Conservation (phyloP, 1,140 invertebrate genomes). For the Caenorhabditis brenneri region DNA sequence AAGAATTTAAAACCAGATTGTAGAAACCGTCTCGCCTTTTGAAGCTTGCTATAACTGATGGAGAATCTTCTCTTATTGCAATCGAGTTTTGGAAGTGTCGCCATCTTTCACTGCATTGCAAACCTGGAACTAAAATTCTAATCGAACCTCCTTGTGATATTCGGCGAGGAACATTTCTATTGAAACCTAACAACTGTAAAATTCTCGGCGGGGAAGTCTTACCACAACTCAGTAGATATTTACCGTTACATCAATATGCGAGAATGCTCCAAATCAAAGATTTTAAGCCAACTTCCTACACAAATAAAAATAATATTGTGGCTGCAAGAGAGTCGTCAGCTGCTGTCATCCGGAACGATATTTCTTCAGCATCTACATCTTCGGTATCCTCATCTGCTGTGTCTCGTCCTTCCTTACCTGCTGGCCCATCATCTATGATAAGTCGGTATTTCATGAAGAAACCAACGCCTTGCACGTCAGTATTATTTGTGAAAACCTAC, state of each 20-base stretch:
- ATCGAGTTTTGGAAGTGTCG: constrained; percentile 32
- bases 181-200: neutral
- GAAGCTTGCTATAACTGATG: neutral
- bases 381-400: neutral
- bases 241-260: neutral
- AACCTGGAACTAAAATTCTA: neutral
- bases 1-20: neutral
- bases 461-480: neutral
- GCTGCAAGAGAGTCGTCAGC: neutral
- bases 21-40: constrained; percentile 19
- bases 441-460: constrained; percentile 10
- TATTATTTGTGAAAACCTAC: no score
- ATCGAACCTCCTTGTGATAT: constrained; percentile 3
- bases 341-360: neutral
- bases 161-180: neutral
- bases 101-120: neutral
- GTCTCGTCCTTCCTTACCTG: no score
- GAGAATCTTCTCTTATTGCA: neutral
- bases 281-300: neutral
- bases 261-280: neutral
- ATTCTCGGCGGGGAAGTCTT: constrained; percentile 1
- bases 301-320: neutral
- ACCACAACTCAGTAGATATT: neutral
- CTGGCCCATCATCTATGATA: neutral
- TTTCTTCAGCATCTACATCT: neutral